Conservation (phyloP, 2,888 invertebrate genomes). For the Drosophila mulleri region DNA sequence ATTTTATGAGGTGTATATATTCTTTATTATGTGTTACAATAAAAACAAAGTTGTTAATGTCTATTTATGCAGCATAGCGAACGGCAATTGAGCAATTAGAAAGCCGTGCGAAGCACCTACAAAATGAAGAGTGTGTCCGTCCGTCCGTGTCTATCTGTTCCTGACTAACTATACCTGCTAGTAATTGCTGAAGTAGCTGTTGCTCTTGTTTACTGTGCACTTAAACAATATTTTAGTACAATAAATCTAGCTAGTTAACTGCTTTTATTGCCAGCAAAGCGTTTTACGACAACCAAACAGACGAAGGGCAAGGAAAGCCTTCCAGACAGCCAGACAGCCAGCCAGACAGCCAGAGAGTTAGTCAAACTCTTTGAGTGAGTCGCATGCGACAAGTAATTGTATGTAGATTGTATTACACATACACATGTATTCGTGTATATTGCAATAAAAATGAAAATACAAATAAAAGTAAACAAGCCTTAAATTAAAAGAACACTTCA, state of each 20-base stretch:
- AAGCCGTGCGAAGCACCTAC: constrained; percentile 61
- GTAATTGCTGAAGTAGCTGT: constrained; percentile 30
- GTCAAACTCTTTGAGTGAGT: constrained; percentile 55
- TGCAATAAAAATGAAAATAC: constrained; percentile 63
- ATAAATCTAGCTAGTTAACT: constrained; percentile 81
- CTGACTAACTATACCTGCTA: constrained; percentile 14
- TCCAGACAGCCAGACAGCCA: constrained; percentile 11
- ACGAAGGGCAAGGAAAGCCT: constrained; percentile 31
- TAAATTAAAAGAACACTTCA: constrained; percentile 66
- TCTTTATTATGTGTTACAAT: constrained; percentile 50
- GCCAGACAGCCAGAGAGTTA: constrained; percentile 1
- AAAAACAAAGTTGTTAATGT: constrained; percentile 32
- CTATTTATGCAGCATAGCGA: constrained; percentile 47
- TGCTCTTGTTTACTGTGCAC: constrained; percentile 68
- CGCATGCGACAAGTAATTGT: constrained; percentile 53
- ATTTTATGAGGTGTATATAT: background rate
- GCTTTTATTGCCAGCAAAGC: constrained; percentile 80
- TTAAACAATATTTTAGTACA: constrained; percentile 79
- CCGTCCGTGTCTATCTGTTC: constrained; percentile 34
- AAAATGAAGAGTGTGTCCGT: constrained; percentile 56
- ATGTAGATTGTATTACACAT: constrained; percentile 58
- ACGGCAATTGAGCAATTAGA: constrained; percentile 57
- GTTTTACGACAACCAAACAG: constrained; percentile 74
- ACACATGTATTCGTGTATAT: constrained; percentile 42
- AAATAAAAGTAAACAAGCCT: constrained; percentile 62